Percentiles rank a stretch among this genome's conserved stretches.
These are phyloP conservation scores for Tangara arthus DNA, from an alignment of 2,797 vertebrate species.

Conservation along the genomic window DNA sequence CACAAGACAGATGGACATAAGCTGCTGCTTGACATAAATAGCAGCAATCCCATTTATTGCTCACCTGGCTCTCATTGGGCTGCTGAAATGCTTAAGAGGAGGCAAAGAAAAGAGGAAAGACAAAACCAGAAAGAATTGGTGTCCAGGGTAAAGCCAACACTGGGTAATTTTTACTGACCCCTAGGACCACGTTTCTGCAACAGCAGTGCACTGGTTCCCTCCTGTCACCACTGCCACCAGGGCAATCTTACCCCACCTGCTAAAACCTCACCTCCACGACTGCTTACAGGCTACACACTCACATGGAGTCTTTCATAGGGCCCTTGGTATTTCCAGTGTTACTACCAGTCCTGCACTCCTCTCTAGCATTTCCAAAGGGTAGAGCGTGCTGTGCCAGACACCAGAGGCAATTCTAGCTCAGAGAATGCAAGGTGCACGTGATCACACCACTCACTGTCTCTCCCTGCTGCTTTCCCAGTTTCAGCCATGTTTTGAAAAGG, in stretches of 20 bases:
- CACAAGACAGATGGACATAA: not conserved
- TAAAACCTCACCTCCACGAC: not conserved
- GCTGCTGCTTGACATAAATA: not conserved
- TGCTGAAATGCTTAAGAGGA: not conserved
- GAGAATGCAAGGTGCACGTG: accelerated
- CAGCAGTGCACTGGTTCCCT: not conserved
- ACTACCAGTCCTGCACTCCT: not conserved
- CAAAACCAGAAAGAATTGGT: not conserved
- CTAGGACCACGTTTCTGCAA: accelerated
- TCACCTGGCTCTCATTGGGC: not conserved
- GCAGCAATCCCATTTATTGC: not conserved
- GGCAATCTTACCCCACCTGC: not conserved
- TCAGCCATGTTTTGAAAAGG: not conserved
- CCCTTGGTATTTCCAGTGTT: not conserved
- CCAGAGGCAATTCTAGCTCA: not conserved
- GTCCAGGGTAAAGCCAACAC: not conserved
- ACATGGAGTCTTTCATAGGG: accelerated
- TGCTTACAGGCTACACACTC: not conserved
- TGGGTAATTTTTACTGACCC: not conserved
- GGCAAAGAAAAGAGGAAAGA: not conserved
- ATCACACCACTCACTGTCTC: not conserved
- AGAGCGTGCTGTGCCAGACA: not conserved
- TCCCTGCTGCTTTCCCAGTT: not conserved
- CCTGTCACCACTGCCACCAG: not conserved
- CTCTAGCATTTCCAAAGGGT: not conserved